Conservation (phyloP, 2,113 vertebrate species). For the Willisornis vidua region DNA sequence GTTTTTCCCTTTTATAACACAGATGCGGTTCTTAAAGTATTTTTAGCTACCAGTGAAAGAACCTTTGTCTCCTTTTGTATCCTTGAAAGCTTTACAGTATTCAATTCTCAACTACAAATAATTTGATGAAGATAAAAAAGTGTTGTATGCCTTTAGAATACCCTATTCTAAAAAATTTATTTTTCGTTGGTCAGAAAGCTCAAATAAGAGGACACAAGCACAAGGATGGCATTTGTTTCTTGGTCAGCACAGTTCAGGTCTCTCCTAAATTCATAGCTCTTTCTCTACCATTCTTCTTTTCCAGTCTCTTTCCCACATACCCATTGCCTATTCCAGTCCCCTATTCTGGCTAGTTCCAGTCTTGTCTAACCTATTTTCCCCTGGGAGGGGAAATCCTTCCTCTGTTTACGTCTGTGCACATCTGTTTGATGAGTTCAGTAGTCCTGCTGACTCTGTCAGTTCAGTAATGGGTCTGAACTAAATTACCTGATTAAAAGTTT, state of each 20-base stretch:
- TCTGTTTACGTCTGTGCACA: not conserved
- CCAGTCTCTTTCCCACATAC: not conserved
- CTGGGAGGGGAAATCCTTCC: not conserved
- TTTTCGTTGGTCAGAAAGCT: not conserved
- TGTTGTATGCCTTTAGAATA: not conserved
- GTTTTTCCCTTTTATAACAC: not conserved
- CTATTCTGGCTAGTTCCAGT: not conserved
- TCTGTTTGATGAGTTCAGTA: not conserved
- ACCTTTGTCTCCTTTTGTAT: not conserved
- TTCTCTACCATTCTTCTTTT: not conserved
- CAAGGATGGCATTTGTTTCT: not conserved
- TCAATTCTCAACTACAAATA: not conserved
- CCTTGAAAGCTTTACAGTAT: not conserved
- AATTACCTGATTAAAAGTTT: not conserved
- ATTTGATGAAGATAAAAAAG: not conserved
- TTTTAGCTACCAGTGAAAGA: not conserved
- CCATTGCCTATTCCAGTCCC: not conserved
- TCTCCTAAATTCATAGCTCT: not conserved
- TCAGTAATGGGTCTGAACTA: not conserved
- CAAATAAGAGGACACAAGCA: not conserved
- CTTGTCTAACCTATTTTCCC: not conserved
- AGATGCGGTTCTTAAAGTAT: not conserved
- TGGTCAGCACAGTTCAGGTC: not conserved
- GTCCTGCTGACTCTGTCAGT: not conserved
- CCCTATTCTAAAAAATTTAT: not conserved